These are phyloP conservation scores for Myzus persicae DNA, from an alignment of 1,140 invertebrate genomes.

Conservation along the genomic window DNA sequence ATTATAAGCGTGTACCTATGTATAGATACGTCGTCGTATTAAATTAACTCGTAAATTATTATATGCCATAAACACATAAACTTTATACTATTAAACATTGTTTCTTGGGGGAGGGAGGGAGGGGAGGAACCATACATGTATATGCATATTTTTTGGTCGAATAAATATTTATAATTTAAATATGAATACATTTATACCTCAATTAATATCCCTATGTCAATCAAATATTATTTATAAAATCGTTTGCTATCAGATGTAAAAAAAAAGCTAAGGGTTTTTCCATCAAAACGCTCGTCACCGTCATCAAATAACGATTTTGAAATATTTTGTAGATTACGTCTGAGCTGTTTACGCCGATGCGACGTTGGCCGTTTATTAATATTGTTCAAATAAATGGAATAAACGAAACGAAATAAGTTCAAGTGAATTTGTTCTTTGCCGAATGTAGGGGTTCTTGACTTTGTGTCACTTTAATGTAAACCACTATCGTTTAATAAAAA, in stretches of 20 bases:
- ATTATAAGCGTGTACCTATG: background rate
- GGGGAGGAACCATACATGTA: too few species aligned
- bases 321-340: background rate
- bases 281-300: background rate
- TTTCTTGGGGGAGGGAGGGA: too few species aligned
- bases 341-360: background rate
- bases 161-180: too few species aligned
- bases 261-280: background rate
- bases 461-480: background rate
- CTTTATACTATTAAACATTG: background rate
- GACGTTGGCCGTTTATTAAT: background rate
- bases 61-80: background rate
- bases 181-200: too few species aligned
- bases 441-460: background rate
- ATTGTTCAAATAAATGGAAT: background rate
- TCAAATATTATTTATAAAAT: background rate
- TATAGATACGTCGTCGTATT: background rate
- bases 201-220: background rate
- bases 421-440: background rate
- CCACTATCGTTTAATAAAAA: background rate
- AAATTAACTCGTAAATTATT: background rate
- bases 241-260: background rate
- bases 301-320: background rate
- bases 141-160: too few species aligned
- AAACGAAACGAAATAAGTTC: background rate